These are phyloP conservation scores for Apomyelois bistriatella DNA, from an alignment of 2,888 invertebrate species.

Conservation along the genomic window DNA sequence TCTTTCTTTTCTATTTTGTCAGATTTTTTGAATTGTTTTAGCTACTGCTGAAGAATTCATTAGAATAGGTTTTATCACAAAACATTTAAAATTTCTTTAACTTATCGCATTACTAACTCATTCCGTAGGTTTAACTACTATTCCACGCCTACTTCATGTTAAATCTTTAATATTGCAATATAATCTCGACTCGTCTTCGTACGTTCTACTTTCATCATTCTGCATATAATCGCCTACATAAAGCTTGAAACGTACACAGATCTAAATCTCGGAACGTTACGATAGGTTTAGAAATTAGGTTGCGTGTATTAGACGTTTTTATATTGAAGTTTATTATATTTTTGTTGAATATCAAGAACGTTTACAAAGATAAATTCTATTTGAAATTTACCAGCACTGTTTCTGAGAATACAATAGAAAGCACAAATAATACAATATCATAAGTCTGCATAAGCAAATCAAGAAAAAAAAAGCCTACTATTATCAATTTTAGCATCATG, in stretches of 20 bases:
- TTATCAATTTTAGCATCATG: not conserved
- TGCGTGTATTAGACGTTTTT: constrained; percentile 6
- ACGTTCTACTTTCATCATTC: constrained; percentile 35
- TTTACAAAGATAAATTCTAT: too few species aligned
- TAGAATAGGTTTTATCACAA: not conserved
- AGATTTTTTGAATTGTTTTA: too few species aligned
- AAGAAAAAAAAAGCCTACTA: not conserved
- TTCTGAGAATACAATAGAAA: too few species aligned
- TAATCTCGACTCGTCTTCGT: constrained; percentile 27
- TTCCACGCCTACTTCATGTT: constrained; percentile 30
- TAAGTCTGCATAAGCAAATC: too few species aligned
- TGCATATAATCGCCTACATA: constrained; percentile 26
- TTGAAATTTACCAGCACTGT: too few species aligned
- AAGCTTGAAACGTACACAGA: constrained; percentile 33
- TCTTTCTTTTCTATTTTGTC: not conserved
- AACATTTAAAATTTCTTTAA: not conserved
- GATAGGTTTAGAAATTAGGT: constrained; percentile 29
- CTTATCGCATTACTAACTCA: constrained; percentile 2
- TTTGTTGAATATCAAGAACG: too few species aligned
- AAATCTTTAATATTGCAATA: constrained; percentile 26
- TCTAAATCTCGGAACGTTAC: constrained; percentile 29
- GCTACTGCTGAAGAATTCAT: too few species aligned
- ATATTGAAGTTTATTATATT: too few species aligned
- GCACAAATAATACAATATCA: too few species aligned
- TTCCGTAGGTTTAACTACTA: constrained; percentile 31